Evolutionary conservation across 2,797 vertebrate species (phyloP).

Genomic region (Sebastes steindachneri): DNA sequence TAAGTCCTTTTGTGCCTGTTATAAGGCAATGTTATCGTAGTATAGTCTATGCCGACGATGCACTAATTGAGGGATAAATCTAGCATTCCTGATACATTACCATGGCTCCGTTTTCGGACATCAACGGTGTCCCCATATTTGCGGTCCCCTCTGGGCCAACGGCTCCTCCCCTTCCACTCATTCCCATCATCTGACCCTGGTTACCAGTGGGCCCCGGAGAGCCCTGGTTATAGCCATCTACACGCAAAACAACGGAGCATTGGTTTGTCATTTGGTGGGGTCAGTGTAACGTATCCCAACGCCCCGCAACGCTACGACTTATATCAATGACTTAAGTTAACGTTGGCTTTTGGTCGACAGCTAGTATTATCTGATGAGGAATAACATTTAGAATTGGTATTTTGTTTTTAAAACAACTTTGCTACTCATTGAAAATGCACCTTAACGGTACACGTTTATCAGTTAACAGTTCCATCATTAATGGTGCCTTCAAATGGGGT

Average conservation of each 20-base stretch:
- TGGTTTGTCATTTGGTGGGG: slow-evolving; percentile 33
- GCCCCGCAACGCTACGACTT: neutral
- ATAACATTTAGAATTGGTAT: neutral
- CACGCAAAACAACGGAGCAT: slow-evolving; percentile 65
- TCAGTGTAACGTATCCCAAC: neutral
- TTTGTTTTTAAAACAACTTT: neutral
- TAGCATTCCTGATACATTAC: slow-evolving; percentile 88
- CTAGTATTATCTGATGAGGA: neutral
- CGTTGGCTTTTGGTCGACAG: slow-evolving; percentile 57
- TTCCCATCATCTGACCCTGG: slow-evolving; percentile 96
- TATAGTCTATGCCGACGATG: neutral
- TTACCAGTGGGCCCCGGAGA: slow-evolving; percentile 88
- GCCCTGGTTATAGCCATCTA: slow-evolving; percentile 98
- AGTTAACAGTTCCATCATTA: too few species aligned
- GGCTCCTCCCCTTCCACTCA: slow-evolving; percentile 93
- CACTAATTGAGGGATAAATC: neutral
- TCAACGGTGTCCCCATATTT: slow-evolving; percentile 92
- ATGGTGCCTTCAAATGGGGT: too few species aligned
- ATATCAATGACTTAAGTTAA: slow-evolving; percentile 63
- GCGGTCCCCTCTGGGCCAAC: slow-evolving; percentile 91
- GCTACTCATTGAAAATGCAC: neutral
- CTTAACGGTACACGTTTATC: neutral
- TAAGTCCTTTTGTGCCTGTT: neutral
- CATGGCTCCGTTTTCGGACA: slow-evolving; percentile 96
- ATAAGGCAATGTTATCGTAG: too few species aligned